Percentiles rank a stretch among this genome's conserved stretches.
Conservation (phyloP, 2,888 invertebrate genomes). For the Chydorus sphaericus region DNA sequence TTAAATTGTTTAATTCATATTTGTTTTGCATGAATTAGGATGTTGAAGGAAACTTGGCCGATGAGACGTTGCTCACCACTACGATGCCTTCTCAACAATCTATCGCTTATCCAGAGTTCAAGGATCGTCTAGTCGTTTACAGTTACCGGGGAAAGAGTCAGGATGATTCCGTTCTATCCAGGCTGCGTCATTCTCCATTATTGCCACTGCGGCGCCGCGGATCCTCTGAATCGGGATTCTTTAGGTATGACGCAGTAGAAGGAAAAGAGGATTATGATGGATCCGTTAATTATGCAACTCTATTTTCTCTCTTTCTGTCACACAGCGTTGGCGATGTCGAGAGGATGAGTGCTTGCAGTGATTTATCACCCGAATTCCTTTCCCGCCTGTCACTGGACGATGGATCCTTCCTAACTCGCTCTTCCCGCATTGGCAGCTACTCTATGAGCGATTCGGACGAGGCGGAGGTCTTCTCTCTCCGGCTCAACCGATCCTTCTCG, state of each 20-base stretch:
- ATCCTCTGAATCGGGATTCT: constrained; percentile 79
- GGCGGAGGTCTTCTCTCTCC: constrained; percentile 3
- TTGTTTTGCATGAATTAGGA: neutral
- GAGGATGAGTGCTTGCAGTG: constrained; percentile 24
- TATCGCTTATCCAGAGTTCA: neutral
- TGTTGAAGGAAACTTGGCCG: too few species aligned
- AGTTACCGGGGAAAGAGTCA: constrained; percentile 17
- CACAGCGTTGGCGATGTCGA: constrained; percentile 57
- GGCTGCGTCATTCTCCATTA: constrained; percentile 20
- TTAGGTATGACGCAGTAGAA: constrained; percentile 24
- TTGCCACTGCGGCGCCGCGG: constrained; percentile 48
- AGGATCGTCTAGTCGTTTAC: neutral
- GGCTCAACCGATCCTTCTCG: constrained; percentile 33
- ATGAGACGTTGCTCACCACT: too few species aligned
- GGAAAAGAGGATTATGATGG: neutral
- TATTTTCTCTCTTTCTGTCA: too few species aligned
- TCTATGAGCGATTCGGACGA: constrained; percentile 39
- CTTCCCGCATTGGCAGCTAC: constrained; percentile 33
- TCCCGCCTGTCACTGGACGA: constrained; percentile 18
- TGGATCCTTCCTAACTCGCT: constrained; percentile 16
- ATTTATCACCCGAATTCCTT: constrained; percentile 20
- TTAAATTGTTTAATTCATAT: neutral
- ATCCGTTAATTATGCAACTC: neutral
- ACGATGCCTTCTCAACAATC: too few species aligned
- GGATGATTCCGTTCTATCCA: constrained; percentile 19